Base-by-base conservation (phyloP, 1,140 invertebrate genomes). In the Nephotettix cincticeps region DNA sequence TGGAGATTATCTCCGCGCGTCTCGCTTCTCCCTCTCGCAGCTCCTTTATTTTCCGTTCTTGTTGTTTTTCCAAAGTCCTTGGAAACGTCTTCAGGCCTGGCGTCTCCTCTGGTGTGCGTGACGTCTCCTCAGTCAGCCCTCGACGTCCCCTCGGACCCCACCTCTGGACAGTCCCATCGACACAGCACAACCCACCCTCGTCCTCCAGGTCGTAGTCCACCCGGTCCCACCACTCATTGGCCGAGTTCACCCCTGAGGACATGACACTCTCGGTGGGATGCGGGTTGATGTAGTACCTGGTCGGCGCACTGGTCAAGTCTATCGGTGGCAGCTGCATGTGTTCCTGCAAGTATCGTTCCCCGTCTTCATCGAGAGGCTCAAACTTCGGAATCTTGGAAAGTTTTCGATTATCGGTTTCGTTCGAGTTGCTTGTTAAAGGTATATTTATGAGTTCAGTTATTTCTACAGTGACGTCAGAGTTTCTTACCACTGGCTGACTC, bases 281-380 rank as follows among this genome's bases (percentile, higher is more conserved):
- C 4, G 25, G 25, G 25, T 61, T 61, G 14, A 61, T 61, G 56
- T 61, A 61, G 28, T 29, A 29, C n/a, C 28, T 61, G 1, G 56
- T 29, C 27, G 4, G 32, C 32, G 14, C 14, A 6, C 4, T 6
- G 13, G 14, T 27, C 9, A 61, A 14, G 6, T 61, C 56, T 27
- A 61, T 61, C 1, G 56, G 56, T 28, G 56, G 56, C 9, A 61
- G n/a, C 4, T 4, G 6, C 21, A 61, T 27, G 25, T 27, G 2
- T n/a, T 61, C 56, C n/a, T 28, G 2, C 9, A 61, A 27, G 28
- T 61, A 61, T 61, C 25, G 25, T 61, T 61, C 56, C 2, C 56
- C 56, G 25, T 61, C 56, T 61, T 61, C 56, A 28, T 27, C 27
- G 2, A 27, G n/a, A 21, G 56, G 56, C 56, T 61, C 56, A n/a